Percentiles rank a stretch among this genome's conserved stretches.
Evolutionary conservation across 2,113 vertebrate species (phyloP).

Genomic region (Microtus oregoni): DNA sequence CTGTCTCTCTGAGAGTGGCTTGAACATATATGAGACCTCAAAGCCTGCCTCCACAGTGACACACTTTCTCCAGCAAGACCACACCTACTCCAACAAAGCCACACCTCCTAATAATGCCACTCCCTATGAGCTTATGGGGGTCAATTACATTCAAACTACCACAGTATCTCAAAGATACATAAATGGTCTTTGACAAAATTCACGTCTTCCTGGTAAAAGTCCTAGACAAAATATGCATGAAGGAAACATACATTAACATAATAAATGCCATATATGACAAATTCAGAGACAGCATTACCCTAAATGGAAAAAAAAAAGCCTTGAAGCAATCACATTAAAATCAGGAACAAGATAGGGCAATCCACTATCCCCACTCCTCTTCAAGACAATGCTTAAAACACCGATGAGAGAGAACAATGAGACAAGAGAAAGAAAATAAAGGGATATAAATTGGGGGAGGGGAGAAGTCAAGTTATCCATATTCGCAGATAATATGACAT

Average conservation of each 20-base stretch:
- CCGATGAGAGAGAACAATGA: neutral
- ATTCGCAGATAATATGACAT: neutral
- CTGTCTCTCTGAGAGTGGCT: neutral
- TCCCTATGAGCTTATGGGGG: neutral
- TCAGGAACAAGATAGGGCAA: neutral
- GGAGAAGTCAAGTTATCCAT: neutral
- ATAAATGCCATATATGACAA: neutral
- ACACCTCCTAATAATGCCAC: neutral
- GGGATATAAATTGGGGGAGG: no score
- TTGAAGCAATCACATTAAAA: no score
- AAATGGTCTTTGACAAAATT: neutral
- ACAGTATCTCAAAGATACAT: neutral
- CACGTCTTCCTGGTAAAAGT: neutral
- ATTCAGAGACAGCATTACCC: neutral
- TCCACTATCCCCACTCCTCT: neutral
- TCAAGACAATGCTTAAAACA: neutral
- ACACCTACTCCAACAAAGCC: neutral
- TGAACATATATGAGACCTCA: neutral
- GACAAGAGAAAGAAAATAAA: neutral
- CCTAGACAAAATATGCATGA: neutral
- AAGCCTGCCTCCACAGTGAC: neutral
- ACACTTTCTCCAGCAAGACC: neutral
- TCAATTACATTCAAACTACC: neutral
- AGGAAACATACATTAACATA: neutral
- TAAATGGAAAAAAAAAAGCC: neutral